A percentile compares a stretch with the other conserved stretches of the same genome.
Conservation (phyloP, 2,797 vertebrate species). For the Falco peregrinus region DNA sequence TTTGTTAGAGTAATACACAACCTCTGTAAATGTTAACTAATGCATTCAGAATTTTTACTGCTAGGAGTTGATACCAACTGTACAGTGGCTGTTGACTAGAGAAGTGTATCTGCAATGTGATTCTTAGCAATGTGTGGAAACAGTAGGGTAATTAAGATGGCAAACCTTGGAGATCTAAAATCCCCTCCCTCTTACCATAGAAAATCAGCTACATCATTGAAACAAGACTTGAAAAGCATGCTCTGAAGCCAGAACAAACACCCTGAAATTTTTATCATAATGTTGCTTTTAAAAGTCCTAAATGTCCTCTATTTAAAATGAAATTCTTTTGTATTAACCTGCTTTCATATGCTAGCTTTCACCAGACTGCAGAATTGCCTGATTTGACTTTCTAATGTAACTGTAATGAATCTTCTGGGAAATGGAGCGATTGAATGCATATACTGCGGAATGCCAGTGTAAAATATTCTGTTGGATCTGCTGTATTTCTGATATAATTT, state of each 20-base stretch:
- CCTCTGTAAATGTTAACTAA: neutral
- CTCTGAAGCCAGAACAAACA: slow-evolving; percentile 65
- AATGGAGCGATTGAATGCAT: slow-evolving; percentile 80
- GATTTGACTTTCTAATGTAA: slow-evolving; percentile 99
- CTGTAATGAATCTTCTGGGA: slow-evolving; percentile 94
- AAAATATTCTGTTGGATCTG: slow-evolving; percentile 80
- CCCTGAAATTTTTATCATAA: slow-evolving; percentile 75
- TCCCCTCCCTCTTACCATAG: slow-evolving; percentile 28
- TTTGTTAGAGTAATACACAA: neutral
- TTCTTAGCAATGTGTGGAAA: slow-evolving; percentile 72
- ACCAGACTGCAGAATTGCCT: slow-evolving; percentile 90
- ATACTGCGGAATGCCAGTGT: slow-evolving; percentile 77
- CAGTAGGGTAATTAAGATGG: slow-evolving; percentile 78
- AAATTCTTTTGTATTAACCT: slow-evolving; percentile 84
- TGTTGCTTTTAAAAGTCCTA: slow-evolving; percentile 77
- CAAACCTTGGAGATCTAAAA: slow-evolving; percentile 73
- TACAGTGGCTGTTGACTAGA: neutral
- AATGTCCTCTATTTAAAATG: slow-evolving; percentile 82
- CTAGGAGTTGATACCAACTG: neutral
- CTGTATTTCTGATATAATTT: slow-evolving; percentile 74
- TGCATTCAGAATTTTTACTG: neutral
- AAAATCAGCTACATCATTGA: slow-evolving; percentile 50
- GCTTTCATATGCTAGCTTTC: slow-evolving; percentile 80
- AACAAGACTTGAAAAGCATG: slow-evolving; percentile 57
- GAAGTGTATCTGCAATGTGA: slow-evolving; percentile 54